Conservation (phyloP, 2,797 vertebrate species). For the Syndactyla subalaris region DNA sequence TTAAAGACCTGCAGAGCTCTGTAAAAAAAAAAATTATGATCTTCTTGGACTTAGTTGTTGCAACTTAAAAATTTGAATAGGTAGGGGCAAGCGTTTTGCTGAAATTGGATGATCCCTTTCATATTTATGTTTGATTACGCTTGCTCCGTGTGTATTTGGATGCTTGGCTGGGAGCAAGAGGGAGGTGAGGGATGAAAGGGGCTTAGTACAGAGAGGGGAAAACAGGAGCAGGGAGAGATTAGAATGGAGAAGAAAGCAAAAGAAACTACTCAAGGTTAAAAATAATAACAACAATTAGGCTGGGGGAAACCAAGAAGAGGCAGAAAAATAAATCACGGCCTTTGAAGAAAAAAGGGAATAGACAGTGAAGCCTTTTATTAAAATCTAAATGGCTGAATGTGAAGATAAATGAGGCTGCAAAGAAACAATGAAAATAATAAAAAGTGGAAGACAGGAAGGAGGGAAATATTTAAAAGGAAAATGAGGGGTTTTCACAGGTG, state of each 20-base stretch:
- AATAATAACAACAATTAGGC: slow-evolving; percentile 49
- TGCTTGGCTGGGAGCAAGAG: background rate
- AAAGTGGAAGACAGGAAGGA: background rate
- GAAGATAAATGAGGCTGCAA: slow-evolving; percentile 37
- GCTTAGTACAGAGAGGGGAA: background rate
- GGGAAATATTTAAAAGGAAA: slow-evolving; percentile 31
- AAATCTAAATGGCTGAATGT: slow-evolving; percentile 33
- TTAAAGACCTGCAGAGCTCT: slow-evolving; percentile 51
- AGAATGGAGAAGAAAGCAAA: slow-evolving; percentile 14
- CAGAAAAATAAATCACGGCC: slow-evolving; percentile 19
- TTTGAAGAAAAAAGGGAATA: slow-evolving; percentile 46
- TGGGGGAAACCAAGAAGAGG: background rate
- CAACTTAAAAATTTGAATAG: slow-evolving; percentile 55
- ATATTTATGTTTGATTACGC: slow-evolving; percentile 22
- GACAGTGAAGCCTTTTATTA: slow-evolving; percentile 47
- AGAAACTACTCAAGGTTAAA: slow-evolving; percentile 21
- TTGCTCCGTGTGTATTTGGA: background rate
- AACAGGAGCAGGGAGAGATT: background rate
- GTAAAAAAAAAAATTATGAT: background rate
- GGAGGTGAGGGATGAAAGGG: slow-evolving; percentile 42
- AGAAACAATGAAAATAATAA: slow-evolving; percentile 28
- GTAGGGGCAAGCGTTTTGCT: slow-evolving; percentile 18
- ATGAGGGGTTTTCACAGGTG: slow-evolving; percentile 15
- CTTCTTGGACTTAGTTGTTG: slow-evolving; percentile 14
- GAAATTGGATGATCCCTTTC: slow-evolving; percentile 50